Base-by-base conservation (phyloP, 2,113 vertebrate genomes). In the Myrmecobius fasciatus region DNA sequence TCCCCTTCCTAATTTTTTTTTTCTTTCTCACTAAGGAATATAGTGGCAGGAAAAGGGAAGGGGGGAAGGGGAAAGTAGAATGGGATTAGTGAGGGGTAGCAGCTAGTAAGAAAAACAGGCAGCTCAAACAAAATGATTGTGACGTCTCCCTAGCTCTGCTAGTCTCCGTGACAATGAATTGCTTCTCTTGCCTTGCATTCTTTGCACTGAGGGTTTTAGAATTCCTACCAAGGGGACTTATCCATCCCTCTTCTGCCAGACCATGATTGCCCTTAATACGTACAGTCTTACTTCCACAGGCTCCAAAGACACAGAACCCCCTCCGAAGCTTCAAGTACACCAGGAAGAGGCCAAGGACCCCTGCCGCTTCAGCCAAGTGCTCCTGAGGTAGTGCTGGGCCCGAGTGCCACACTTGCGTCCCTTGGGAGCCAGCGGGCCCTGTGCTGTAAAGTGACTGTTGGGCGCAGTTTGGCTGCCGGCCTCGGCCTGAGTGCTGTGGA, bases 251-350 rank as follows among this genome's bases (percentile, higher is more conserved):
- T 43, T 83, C 67, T 83, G n/a, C n/a, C 67, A 83, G 67, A 43
- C 6, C 24, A 83, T 43, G 36, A 17, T n/a, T n/a, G 24, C 24
- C 43, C 25, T 25, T 89, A 49, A 49, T 49, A 48, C 47, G 3
- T 28, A n/a, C n/a, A n/a, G n/a, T 90, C 89, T 94, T 93, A 60
- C 46, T 22, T 43, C 48, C 26, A 0, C 53, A 98, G 98, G 91
- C 97, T 46, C 92, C 0, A 0, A 95, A 97, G 92, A 56, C 96
- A 25, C 54, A 90, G 90, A 98, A 98, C 91, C 98, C 98, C 0
- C 97, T 98, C 89, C 97, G 92, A 90, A 98, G 51, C 96, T 98
- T 98, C 92, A 95, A 48, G 92, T 97, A 97, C 94, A 83, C 52
- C 92, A 43, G 95, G 54, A 97, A 94, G 95, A 97, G 94, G 5